Evolutionary conservation across 2,888 invertebrate genomes (phyloP), one percentile per base, ranked within the genome.

Genomic region (Hyposoter dolosus): DNA sequence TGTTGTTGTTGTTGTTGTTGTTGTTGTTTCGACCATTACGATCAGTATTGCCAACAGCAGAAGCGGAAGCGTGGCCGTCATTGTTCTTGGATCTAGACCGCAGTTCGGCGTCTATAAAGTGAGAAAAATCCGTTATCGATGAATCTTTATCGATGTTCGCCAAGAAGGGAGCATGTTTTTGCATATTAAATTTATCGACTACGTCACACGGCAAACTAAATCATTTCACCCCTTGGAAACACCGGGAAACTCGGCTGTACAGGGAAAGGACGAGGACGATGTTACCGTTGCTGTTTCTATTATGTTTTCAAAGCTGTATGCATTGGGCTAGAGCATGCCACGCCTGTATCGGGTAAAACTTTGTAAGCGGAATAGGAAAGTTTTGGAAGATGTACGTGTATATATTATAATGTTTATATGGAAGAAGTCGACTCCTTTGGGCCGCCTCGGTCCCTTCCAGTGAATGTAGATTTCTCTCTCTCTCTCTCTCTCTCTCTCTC

Each of bases 11-110:
- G 53, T 81, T 79, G 63, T 87, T 87, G 53, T 82, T 79, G 45
- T 90, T 90, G 71, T 75, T 83, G 60, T 89, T 87, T 60, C 86
- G 77, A 65, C 84, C 87, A 82, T 88, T 91, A 19, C 87, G 87
- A 60, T 82, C 80, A 60, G 71, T 80, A 83, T 81, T 90, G 66
- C 88, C 83, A 19, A 85, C 84, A 5, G 88, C 84, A 12, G 85
- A 86, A 4, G 85, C 85, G 23, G 85, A 83, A 66, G 83, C 87
- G 81, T 88, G 88, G 17, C 87, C 87, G 5, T 86, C 88, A 17
- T 82, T 85, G 76, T 88, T 86, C 35, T 88, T 89, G 32, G 87
- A 83, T 60, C 88, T 78, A 28, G 84, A 87, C 35, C 89, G 86
- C 60, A 89, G 82, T 66, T 88, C 87, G 9, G 88, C 85, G 60